Percentiles rank a stretch among this genome's conserved stretches.
Evolutionary conservation across 2,888 invertebrate genomes (phyloP).

Genomic region (Cheilosia grossa): DNA sequence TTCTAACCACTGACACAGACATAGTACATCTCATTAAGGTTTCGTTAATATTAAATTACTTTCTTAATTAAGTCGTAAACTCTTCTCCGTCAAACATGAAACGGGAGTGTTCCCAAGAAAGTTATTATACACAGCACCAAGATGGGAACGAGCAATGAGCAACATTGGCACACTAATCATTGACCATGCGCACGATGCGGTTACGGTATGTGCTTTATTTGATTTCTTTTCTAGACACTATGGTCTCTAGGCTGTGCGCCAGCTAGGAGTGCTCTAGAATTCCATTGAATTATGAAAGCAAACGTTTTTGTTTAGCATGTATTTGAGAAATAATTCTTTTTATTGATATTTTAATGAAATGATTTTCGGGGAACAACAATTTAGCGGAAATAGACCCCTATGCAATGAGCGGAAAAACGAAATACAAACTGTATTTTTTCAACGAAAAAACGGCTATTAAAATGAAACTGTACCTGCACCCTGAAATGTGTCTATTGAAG

Average conservation of each 20-base stretch:
- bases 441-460: neutral
- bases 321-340: constrained; percentile 14
- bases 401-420: constrained; percentile 45
- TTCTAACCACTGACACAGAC: constrained; percentile 20
- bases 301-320: constrained; percentile 1
- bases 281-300: constrained; percentile 18
- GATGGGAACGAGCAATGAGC: constrained; percentile 14
- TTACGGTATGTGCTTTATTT: constrained; percentile 68
- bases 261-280: neutral
- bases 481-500: neutral
- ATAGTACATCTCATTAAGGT: constrained; percentile 66
- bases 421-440: constrained; percentile 11
- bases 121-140: constrained; percentile 25
- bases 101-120: constrained; percentile 72
- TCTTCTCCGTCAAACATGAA: constrained; percentile 63
- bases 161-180: constrained; percentile 64
- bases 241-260: neutral
- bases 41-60: constrained; percentile 68
- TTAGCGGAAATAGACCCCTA: constrained; percentile 27
- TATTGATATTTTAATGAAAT: constrained; percentile 45
- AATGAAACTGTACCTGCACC: constrained; percentile 29
- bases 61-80: constrained; percentile 73
- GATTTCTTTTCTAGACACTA: constrained; percentile 33
- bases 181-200: constrained; percentile 43
- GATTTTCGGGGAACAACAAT: constrained; percentile 30